Conservation (phyloP, 2,888 invertebrate genomes). For the Oscheius sp. region DNA sequence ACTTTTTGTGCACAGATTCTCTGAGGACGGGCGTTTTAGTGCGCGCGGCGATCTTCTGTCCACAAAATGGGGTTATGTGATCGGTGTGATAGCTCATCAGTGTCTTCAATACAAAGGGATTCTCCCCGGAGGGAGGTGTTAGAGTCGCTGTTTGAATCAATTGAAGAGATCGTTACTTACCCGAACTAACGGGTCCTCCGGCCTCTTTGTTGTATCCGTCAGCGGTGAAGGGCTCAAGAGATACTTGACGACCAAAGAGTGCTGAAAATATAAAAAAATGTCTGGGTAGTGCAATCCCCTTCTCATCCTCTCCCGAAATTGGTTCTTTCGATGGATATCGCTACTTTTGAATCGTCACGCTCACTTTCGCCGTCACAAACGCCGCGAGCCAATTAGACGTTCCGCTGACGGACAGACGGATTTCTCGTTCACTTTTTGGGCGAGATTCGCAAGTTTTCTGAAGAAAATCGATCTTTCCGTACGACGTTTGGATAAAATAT, state of each 20-base stretch:
- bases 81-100: slow-evolving; percentile 29
- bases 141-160: background rate
- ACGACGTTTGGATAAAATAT: background rate
- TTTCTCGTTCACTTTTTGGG: slow-evolving; percentile 23
- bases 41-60: slow-evolving; percentile 28
- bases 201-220: slow-evolving; percentile 68
- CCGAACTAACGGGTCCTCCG: slow-evolving; percentile 68
- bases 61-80: slow-evolving; percentile 30
- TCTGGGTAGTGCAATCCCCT: too few relatives aligned
- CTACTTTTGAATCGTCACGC: slow-evolving; percentile 17
- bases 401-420: slow-evolving; percentile 23
- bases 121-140: background rate
- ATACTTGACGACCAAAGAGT: slow-evolving; percentile 52
- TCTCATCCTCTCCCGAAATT: too few relatives aligned
- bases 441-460: slow-evolving; percentile 9
- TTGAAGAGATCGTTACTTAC: slow-evolving; percentile 37
- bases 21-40: slow-evolving; percentile 26
- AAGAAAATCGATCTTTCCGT: slow-evolving; percentile 8
- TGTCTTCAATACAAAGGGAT: background rate
- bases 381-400: slow-evolving; percentile 25
- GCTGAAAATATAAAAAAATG: slow-evolving; percentile 35
- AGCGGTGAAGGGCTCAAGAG: slow-evolving; percentile 61
- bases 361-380: slow-evolving; percentile 25
- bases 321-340: background rate
- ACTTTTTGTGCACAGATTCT: slow-evolving; percentile 20